Conservation (phyloP, 92 coral and sea anemone genomes). For the Umimayanthus chanpuru region DNA sequence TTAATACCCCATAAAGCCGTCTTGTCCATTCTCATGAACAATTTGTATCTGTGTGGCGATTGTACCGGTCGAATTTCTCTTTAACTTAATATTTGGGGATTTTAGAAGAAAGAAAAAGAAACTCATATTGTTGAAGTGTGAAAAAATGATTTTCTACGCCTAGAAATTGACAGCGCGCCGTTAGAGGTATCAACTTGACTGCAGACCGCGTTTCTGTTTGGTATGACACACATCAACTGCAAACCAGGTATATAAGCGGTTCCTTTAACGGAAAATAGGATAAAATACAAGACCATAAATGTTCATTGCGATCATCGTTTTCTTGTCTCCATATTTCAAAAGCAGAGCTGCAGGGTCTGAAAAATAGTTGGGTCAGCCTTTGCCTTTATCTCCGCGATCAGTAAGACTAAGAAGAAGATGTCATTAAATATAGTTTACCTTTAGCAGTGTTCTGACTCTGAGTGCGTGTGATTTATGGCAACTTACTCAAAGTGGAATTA, state of each 20-base stretch:
- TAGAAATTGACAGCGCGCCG: neutral
- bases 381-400: neutral
- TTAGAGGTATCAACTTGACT: neutral
- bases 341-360: neutral
- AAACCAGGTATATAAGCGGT: neutral
- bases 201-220: neutral
- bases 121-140: neutral
- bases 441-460: neutral
- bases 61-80: neutral
- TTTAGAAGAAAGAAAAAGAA: neutral
- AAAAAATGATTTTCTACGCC: neutral
- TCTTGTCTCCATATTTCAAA: neutral
- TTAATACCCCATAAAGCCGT: neutral
- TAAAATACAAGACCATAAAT: neutral
- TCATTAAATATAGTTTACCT: slow-evolving; percentile 16
- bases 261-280: neutral
- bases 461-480: neutral
- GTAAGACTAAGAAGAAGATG: neutral
- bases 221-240: neutral
- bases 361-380: neutral
- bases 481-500: neutral
- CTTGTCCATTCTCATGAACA: neutral
- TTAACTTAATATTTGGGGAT: neutral
- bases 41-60: too few species aligned
- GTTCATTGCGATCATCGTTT: neutral